Evolutionary conservation across 2,888 invertebrate genomes (phyloP), one percentile per base, ranked within the genome.

Genomic region (Lochmaea crataegi): DNA sequence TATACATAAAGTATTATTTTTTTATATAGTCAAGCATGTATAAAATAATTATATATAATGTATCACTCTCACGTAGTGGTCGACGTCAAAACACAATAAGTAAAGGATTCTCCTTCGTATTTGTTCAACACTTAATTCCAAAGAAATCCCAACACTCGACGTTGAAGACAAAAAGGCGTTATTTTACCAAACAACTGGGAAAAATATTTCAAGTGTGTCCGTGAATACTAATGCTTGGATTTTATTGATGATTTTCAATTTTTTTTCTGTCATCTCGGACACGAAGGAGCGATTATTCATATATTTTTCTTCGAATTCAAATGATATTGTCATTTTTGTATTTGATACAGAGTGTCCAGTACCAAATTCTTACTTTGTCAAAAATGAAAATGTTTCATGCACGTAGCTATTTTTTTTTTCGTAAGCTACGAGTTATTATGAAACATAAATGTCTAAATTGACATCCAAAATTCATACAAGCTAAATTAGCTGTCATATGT

Each of bases 301-400:
- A 74, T 77, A 73, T 72, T 69, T 71, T 75, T 74, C 77, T 72
- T 60, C 51, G 74, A 73, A 75, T 70, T 63, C 70, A 71, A 74
- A 71, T 16, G 14, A 67, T 38, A 26, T 26, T 26, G 56, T 66
- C 14, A 18, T n/a, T 51, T 14, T 9, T 56, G 18, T 32, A 7
- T 67, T 67, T 32, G 12, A 67, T 56, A 67, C 51, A 32, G 51
- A 26, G 11, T 18, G 67, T 32, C 53, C 26, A 4, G 14, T 12
- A 14, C 11, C 5, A 26, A 26, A 14, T 14, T 14, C 14, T 45
- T 2, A 11, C 22, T 41, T 7, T 41, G 41, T 41, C 22, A 68
- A 22, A 22, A 22, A 22, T 22, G 2, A 22, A 38, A 38, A 38
- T 38, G n/a, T n/a, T n/a, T n/a, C n/a, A n/a, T n/a, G n/a, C n/a